Percentiles rank a stretch among this genome's conserved stretches.
phyloP scores from a whole-genome alignment of 2,113 vertebrate genomes.

The Pungitius pungitius region DNA sequence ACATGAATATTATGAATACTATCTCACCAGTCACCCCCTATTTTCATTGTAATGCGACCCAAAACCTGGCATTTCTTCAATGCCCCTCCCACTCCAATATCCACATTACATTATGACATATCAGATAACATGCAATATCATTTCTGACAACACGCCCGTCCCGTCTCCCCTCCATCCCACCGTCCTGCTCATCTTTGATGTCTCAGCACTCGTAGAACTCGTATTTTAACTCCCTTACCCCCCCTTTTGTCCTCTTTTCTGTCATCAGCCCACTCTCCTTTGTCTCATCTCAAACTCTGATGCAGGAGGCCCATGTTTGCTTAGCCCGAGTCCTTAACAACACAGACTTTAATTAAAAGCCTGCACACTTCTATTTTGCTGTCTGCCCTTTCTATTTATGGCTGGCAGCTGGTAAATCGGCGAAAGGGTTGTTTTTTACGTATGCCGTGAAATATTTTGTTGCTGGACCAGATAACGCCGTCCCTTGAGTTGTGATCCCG shows the following conservation, averaged over 20 bases:
- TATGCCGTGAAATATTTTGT: constrained; percentile 2
- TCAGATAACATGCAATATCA: constrained; percentile 58
- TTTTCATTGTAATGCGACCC: constrained; percentile 51
- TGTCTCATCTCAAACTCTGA: constrained; percentile 61
- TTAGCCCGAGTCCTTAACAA: constrained; percentile 65
- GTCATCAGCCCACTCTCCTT: constrained; percentile 35
- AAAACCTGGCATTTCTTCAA: constrained; percentile 9
- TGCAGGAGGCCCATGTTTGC: constrained; percentile 73
- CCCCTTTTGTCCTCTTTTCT: constrained; percentile 9
- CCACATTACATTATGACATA: constrained; percentile 64
- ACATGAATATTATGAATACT: constrained; percentile 25
- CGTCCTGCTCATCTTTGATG: constrained; percentile 53
- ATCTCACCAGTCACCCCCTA: constrained; percentile 12
- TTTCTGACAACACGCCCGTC: constrained; percentile 37
- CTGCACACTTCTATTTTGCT: constrained; percentile 52
- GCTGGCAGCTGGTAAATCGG: constrained; percentile 53
- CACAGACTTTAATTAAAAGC: constrained; percentile 78
- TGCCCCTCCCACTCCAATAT: constrained; percentile 59
- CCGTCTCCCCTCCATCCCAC: constrained; percentile 4
- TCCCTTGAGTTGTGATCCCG: not conserved
- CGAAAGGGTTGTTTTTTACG: constrained; percentile 21
- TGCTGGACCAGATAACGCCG: not conserved
- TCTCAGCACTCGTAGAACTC: constrained; percentile 20
- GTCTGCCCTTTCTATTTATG: constrained; percentile 32
- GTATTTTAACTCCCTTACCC: constrained; percentile 23